Evolutionary conservation across 2,888 invertebrate genomes (phyloP).

Genomic region (Leptopilina syphax): DNA sequence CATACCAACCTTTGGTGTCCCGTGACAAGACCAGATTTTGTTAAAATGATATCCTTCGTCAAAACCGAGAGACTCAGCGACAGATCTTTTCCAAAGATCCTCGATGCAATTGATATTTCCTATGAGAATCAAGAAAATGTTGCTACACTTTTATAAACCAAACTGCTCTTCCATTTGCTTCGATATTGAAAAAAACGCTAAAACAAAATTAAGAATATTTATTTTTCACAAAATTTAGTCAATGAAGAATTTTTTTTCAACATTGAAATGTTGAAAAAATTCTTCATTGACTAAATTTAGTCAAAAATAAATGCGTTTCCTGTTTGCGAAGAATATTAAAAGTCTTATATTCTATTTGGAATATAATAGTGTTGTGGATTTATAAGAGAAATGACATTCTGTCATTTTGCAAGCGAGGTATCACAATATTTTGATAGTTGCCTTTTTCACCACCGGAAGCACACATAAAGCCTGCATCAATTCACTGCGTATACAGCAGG

Average conservation of each 20-base stretch:
- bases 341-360: neutral
- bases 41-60: slow-evolving; percentile 71
- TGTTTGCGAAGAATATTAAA: neutral
- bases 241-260: too few relatives aligned
- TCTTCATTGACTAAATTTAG: too few relatives aligned
- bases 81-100: slow-evolving; percentile 22
- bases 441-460: slow-evolving; percentile 27
- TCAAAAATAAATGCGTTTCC: neutral
- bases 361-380: neutral
- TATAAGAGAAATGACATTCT: neutral
- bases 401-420: slow-evolving; percentile 20
- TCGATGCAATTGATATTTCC: neutral
- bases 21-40: slow-evolving; percentile 73
- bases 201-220: too few relatives aligned
- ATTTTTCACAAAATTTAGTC: too few relatives aligned
- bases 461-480: slow-evolving; percentile 4
- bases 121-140: neutral
- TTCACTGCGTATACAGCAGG: slow-evolving; percentile 9
- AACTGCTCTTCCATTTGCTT: neutral
- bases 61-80: slow-evolving; percentile 18
- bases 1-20: slow-evolving; percentile 64
- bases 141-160: neutral
- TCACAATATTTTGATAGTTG: slow-evolving; percentile 31
- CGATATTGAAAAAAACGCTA: too few relatives aligned
- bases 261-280: too few relatives aligned